Conservation (phyloP, 1,140 invertebrate species). For the Drosophila micromelanica region DNA sequence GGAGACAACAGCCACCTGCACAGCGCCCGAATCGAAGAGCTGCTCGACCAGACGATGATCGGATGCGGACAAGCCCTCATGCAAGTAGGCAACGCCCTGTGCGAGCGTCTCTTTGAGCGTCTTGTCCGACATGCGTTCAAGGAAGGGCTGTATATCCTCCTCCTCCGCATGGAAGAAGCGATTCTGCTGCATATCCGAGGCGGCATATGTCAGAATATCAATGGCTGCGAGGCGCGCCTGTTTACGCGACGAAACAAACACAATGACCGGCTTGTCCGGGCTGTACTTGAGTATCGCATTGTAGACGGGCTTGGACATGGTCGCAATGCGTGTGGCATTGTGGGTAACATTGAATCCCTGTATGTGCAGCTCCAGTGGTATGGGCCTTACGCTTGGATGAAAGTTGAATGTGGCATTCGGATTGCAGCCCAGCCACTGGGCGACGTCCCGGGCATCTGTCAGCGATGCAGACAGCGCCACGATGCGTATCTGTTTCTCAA, state of each 20-base stretch:
- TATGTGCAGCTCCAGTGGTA: slow-evolving; percentile 97
- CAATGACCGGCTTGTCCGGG: slow-evolving; percentile 94
- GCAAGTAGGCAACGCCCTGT: slow-evolving; percentile 98
- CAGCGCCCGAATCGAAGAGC: slow-evolving; percentile 95
- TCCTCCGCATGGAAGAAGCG: slow-evolving; percentile 95
- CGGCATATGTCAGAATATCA: slow-evolving; percentile 96
- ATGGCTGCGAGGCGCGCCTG: slow-evolving; percentile 97
- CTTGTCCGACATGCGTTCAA: slow-evolving; percentile 94
- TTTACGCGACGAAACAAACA: slow-evolving; percentile 98
- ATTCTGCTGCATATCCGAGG: slow-evolving; percentile 93
- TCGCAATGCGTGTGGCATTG: slow-evolving; percentile 96
- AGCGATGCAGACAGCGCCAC: slow-evolving; percentile 97
- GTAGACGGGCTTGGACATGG: slow-evolving; percentile 99
- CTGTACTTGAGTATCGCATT: slow-evolving; percentile 96
- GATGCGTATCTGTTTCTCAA: slow-evolving; percentile 96
- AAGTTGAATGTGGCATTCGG: slow-evolving; percentile 98
- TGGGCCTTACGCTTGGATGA: slow-evolving; percentile 97
- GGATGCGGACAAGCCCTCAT: slow-evolving; percentile 94
- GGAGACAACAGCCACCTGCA: slow-evolving; percentile 97
- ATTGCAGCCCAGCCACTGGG: slow-evolving; percentile 98
- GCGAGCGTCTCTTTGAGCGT: slow-evolving; percentile 93
- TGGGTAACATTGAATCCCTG: slow-evolving; percentile 99
- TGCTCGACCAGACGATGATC: slow-evolving; percentile 96
- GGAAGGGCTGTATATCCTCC: slow-evolving; percentile 93
- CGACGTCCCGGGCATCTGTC: slow-evolving; percentile 97